Evolutionary conservation across 35 echinoderm and acorn worm species (phyloP), one percentile per base, ranked within the genome.

Genomic region (Ptychodera flava): DNA sequence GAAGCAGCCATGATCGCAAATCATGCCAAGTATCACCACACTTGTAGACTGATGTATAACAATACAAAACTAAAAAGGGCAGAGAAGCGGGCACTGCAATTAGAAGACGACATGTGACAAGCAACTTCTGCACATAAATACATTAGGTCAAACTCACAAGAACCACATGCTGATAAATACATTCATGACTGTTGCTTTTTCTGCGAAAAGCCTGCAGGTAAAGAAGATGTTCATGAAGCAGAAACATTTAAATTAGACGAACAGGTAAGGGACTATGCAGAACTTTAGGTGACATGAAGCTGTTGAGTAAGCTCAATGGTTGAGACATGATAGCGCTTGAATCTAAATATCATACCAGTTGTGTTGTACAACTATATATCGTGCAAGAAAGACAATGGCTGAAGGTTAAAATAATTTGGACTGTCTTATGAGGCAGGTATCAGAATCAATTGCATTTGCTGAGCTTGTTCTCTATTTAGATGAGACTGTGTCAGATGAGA

Each of bases 361-460:
- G 90, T 45, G 30, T 91, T 15, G 16, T 78, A 31, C 32, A 12
- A 35, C 29, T 91, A 14, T 91, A 88, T 78, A 86, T 38, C 29
- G 85, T 22, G 31, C n/a, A 31, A 80, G 64, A 35, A 0, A 10
- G 1, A 32, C 30, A 29, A 31, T 2, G 22, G 14, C 34, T 0
- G 38, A 37, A 32, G 89, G 33, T 31, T 0, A 33, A 15, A 78
- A 91, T 53, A 1, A 16, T 15, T 31, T 16, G 16, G 12, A 37
- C 83, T 88, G 32, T 79, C 78, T n/a, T n/a, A n/a, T 15, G n/a
- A n/a, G n/a, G n/a, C n/a, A n/a, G n/a, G n/a, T n/a, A n/a, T n/a
- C n/a, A n/a, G n/a, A n/a, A n/a, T 80, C 77, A 2, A 85, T 91
- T 33, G 89, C 76, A 30, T 88, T 91, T 79, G 93, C 89, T 80